Evolutionary conservation across 2,888 invertebrate genomes (phyloP).

Genomic region (Microplitis deprimator): DNA sequence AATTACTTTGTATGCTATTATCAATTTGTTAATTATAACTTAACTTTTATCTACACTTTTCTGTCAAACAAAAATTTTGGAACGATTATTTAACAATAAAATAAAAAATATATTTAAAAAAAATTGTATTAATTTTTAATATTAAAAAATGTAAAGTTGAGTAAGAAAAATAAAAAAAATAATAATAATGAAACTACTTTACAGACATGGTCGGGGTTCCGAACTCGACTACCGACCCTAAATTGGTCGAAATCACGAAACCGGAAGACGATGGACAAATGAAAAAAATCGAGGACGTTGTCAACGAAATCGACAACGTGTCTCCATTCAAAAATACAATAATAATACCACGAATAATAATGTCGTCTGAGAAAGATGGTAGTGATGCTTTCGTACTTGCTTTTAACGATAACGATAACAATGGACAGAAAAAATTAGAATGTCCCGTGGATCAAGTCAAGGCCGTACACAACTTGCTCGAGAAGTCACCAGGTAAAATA

Average conservation of each 20-base stretch:
- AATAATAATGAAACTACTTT: constrained; percentile 20
- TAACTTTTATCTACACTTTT: too few relatives aligned
- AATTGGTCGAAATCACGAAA: constrained; percentile 49
- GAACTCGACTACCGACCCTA: constrained; percentile 62
- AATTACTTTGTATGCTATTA: too few relatives aligned
- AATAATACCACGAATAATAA: constrained; percentile 39
- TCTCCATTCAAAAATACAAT: constrained; percentile 39
- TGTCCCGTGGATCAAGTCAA: constrained; percentile 55
- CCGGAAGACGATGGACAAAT: constrained; percentile 32
- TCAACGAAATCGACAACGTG: constrained; percentile 42
- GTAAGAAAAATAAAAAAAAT: neutral
- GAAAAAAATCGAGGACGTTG: constrained; percentile 43
- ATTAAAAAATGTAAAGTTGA: neutral
- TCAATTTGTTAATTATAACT: too few relatives aligned
- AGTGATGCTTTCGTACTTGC: constrained; percentile 52
- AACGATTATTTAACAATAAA: too few relatives aligned
- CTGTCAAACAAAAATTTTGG: too few relatives aligned
- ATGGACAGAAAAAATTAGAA: constrained; percentile 52
- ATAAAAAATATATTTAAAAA: neutral
- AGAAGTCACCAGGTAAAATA: constrained; percentile 63
- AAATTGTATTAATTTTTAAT: neutral
- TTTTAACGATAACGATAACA: constrained; percentile 47
- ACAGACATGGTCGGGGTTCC: constrained; percentile 68
- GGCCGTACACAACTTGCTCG: constrained; percentile 56
- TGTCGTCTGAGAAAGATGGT: constrained; percentile 41